Evolutionary conservation across 1,140 invertebrate genomes (phyloP), one percentile per base, ranked within the genome.

Genomic region (Bombus picipes): DNA sequence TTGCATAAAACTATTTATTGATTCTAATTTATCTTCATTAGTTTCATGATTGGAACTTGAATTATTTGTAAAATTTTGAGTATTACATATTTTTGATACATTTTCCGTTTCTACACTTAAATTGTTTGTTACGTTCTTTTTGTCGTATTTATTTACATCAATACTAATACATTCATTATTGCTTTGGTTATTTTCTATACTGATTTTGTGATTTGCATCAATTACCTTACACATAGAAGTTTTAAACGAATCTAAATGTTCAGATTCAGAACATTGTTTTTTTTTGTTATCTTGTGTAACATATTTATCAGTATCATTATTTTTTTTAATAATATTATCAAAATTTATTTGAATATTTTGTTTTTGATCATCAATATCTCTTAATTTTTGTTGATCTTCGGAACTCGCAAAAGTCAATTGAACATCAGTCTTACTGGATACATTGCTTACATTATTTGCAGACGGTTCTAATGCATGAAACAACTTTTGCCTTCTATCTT

Each of bases 361-460:
- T 73, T 72, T 77, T 18, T 71, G 6, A n/a, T 83, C 72, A n/a
- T 1, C 34, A 43, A 47, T 78, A 80, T 81, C 43, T 39, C 47
- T 75, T 0, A 41, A 72, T 81, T 86, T 89, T 71, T 71, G 83
- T 41, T 81, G 43, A 75, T 91, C 78, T 71, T 87, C 81, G 5
- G 39, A 77, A 72, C 78, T 83, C 25, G 90, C 43, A 22, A n/a
- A 39, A 89, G 43, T 85, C 32, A n/a, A 71, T 86, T 65, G 68
- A 66, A 76, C 83, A 78, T 93, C 93, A 92, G 90, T 92, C 89
- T 93, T 92, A 82, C 86, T 89, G 28, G 84, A 72, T 80, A 77
- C 72, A 90, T 89, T 92, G 41, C 82, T 86, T n/a, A 83, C 41
- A 66, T 59, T 59, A 83, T 68, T 72, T 3, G 39, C 37, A 68